phyloP scores from a whole-genome alignment of 1,140 invertebrate genomes.

The Philopotamus ludificatus region DNA sequence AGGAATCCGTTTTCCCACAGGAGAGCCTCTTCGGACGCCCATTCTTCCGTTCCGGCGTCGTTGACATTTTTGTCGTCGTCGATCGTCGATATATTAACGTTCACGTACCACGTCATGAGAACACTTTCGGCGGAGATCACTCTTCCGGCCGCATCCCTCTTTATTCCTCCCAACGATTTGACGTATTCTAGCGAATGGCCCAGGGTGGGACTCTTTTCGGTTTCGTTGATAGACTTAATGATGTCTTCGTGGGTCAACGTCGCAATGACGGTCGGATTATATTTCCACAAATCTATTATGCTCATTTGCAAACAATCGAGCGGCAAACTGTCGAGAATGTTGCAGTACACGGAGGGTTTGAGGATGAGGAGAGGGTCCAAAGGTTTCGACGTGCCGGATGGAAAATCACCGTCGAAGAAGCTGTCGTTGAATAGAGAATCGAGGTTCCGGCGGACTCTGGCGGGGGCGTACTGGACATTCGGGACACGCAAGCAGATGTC shows the following conservation, averaged over 20 bases:
- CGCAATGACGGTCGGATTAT: conserved; percentile 56
- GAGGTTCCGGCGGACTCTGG: not conserved
- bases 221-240: conserved; percentile 60
- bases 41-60: conserved; percentile 69
- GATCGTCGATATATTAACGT: conserved; percentile 62
- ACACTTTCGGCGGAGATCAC: conserved; percentile 65
- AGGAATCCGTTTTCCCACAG: conserved; percentile 68
- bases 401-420: conserved; percentile 43
- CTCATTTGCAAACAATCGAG: conserved; percentile 63
- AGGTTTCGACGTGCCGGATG: conserved; percentile 42
- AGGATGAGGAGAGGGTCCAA: conserved; percentile 59
- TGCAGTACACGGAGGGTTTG: conserved; percentile 58
- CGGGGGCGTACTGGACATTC: conserved; percentile 36
- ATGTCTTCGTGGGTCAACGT: conserved; percentile 63
- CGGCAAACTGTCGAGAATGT: conserved; percentile 57
- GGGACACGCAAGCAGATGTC: conserved; percentile 68
- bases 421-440: conserved; percentile 29
- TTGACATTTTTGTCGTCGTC: conserved; percentile 66
- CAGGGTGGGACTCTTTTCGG: conserved; percentile 61
- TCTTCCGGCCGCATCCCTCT: conserved; percentile 58
- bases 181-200: conserved; percentile 66
- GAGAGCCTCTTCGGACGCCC: conserved; percentile 64
- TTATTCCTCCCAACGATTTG: conserved; percentile 63
- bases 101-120: conserved; percentile 62
- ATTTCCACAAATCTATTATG: conserved; percentile 72